phyloP scores from a whole-genome alignment of 2,113 vertebrate genomes.

The Cariama cristata region DNA sequence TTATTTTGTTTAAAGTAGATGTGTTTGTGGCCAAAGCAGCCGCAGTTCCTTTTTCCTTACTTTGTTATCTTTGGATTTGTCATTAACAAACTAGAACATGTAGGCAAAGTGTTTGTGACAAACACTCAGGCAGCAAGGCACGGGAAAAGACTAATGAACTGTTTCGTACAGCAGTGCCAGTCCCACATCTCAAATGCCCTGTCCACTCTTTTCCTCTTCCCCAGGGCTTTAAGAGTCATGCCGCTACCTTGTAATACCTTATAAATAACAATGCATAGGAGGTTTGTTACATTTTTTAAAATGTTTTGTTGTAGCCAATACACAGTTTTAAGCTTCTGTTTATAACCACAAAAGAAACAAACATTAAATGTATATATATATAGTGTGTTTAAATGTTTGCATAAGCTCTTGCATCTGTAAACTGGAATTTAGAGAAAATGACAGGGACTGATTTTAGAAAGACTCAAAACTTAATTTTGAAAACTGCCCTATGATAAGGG shows the following conservation, averaged over 20 bases:
- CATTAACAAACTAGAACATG: background rate
- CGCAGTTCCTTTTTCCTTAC: background rate
- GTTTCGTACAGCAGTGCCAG: background rate
- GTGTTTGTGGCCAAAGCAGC: background rate
- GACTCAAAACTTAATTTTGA: background rate
- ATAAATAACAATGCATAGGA: background rate
- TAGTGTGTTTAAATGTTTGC: background rate
- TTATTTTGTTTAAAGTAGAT: background rate
- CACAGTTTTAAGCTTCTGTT: background rate
- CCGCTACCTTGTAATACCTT: background rate
- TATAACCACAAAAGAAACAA: background rate
- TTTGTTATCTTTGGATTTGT: background rate
- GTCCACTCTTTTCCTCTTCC: background rate
- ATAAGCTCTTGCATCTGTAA: background rate
- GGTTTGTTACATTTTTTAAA: background rate
- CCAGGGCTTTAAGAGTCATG: background rate
- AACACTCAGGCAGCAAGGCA: background rate
- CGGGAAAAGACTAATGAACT: background rate
- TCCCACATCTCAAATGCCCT: fast-evolving
- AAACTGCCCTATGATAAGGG: background rate
- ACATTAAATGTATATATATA: background rate
- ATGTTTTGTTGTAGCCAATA: background rate
- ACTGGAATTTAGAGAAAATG: background rate
- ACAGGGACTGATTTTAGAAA: background rate
- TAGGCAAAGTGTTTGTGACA: background rate